Conservation (phyloP, 1,140 invertebrate genomes). For the Dendroctonus valens region DNA sequence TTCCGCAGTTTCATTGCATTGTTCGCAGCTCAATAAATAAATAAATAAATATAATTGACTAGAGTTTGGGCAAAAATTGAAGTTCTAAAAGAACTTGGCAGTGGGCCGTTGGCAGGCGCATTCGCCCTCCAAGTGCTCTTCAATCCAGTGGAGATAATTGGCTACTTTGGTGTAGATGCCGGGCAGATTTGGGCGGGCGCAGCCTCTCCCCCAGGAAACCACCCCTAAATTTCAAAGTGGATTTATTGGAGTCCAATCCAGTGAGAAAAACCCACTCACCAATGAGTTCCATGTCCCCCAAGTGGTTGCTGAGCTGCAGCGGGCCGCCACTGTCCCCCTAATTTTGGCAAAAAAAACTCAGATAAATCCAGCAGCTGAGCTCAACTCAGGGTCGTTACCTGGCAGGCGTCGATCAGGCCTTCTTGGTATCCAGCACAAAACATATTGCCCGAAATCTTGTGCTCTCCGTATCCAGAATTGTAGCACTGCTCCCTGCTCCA, state of each 20-base stretch:
- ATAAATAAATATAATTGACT: too few species aligned
- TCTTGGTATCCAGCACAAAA: constrained; percentile 73
- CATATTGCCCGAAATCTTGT: constrained; percentile 69
- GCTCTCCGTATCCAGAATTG: constrained; percentile 55
- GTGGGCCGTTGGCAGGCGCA: constrained; percentile 53
- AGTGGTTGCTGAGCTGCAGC: constrained; percentile 49
- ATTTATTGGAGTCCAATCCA: background rate
- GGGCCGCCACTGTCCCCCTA: constrained; percentile 60
- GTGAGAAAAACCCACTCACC: constrained; percentile 48
- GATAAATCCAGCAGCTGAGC: constrained; percentile 22
- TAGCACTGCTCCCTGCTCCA: constrained; percentile 59
- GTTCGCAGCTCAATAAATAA: too few species aligned
- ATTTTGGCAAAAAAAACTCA: background rate
- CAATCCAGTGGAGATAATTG: constrained; percentile 69
- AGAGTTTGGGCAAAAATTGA: too few species aligned
- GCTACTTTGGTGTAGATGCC: constrained; percentile 74
- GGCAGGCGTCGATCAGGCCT: constrained; percentile 72
- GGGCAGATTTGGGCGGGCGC: constrained; percentile 69
- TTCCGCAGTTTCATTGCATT: too few species aligned
- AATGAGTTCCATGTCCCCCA: constrained; percentile 55
- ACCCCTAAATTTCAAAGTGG: constrained; percentile 53
- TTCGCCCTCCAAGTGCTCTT: constrained; percentile 54
- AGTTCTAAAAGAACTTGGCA: constrained; percentile 5
- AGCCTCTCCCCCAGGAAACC: constrained; percentile 77
- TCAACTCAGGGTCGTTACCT: constrained; percentile 52